phyloP scores from a whole-genome alignment of 2,888 invertebrate species.

The Dexiosoma caninum region DNA sequence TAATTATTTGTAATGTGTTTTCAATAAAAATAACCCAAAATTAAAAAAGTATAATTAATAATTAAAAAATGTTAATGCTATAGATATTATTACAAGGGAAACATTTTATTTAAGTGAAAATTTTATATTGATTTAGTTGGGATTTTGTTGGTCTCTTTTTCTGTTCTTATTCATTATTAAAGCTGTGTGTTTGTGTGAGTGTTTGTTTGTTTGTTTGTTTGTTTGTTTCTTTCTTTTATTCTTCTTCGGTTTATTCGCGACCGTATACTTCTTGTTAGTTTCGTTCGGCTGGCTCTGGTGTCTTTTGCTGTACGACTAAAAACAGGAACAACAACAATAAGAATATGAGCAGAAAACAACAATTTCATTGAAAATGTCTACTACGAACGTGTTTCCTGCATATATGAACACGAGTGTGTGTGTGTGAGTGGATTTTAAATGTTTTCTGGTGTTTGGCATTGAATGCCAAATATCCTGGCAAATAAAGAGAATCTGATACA shows the following conservation, averaged over 20 bases:
- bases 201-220: too few species aligned
- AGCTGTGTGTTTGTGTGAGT: constrained; percentile 32
- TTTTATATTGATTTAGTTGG: constrained; percentile 46
- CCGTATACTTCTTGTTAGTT: constrained; percentile 28
- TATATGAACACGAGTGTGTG: neutral
- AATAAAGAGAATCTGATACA: constrained; percentile 48
- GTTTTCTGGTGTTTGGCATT: constrained; percentile 43
- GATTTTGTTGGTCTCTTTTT: constrained; percentile 22
- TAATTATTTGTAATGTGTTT: constrained; percentile 4
- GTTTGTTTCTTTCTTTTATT: constrained; percentile 25
- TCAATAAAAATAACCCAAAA: neutral
- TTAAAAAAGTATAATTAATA: neutral
- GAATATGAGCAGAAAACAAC: constrained; percentile 8
- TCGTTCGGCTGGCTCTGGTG: constrained; percentile 45
- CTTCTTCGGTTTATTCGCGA: constrained; percentile 34
- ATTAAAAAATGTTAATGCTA: neutral
- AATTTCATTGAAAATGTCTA: constrained; percentile 19
- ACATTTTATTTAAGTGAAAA: constrained; percentile 17
- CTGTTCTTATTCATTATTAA: constrained; percentile 22
- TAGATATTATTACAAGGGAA: neutral
- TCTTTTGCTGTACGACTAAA: constrained; percentile 19
- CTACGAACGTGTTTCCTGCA: constrained; percentile 36
- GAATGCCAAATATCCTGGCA: constrained; percentile 63
- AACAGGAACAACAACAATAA: neutral
- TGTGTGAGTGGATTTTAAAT: constrained; percentile 24